phyloP scores from a whole-genome alignment of 2,113 vertebrate genomes.

The Neomonachus schauinslandi region DNA sequence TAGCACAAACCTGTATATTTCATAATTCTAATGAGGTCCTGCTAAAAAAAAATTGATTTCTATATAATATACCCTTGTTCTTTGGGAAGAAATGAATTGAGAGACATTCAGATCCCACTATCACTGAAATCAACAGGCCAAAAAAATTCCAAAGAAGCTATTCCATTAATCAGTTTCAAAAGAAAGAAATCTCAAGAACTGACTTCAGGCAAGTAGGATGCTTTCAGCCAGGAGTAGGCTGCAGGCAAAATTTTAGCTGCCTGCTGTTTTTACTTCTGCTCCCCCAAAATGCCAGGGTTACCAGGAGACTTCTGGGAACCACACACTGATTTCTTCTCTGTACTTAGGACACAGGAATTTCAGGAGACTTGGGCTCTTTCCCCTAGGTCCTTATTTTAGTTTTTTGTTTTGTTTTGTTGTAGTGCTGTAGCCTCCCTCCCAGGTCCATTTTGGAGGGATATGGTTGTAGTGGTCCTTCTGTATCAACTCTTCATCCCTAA shows the following conservation, averaged over 20 bases:
- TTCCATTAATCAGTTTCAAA: background rate
- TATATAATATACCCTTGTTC: background rate
- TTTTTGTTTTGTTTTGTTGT: background rate
- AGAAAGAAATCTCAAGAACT: background rate
- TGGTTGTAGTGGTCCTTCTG: background rate
- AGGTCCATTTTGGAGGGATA: background rate
- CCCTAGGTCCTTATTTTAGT: background rate
- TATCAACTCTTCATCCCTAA: background rate
- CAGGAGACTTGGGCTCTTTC: background rate
- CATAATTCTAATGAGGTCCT: background rate
- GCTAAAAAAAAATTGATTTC: background rate
- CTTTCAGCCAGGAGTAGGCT: background rate
- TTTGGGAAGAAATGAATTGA: background rate
- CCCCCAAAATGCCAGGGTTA: background rate
- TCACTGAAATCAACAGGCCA: background rate
- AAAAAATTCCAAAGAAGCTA: background rate
- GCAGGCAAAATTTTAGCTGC: background rate
- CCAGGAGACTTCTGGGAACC: background rate
- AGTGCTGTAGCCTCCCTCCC: background rate
- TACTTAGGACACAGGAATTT: background rate
- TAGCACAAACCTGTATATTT: background rate
- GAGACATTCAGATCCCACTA: background rate
- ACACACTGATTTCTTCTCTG: background rate
- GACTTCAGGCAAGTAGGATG: background rate
- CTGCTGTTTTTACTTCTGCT: background rate